phyloP scores from a whole-genome alignment of 2,113 vertebrate species.

The Trematocara nigrifrons region DNA sequence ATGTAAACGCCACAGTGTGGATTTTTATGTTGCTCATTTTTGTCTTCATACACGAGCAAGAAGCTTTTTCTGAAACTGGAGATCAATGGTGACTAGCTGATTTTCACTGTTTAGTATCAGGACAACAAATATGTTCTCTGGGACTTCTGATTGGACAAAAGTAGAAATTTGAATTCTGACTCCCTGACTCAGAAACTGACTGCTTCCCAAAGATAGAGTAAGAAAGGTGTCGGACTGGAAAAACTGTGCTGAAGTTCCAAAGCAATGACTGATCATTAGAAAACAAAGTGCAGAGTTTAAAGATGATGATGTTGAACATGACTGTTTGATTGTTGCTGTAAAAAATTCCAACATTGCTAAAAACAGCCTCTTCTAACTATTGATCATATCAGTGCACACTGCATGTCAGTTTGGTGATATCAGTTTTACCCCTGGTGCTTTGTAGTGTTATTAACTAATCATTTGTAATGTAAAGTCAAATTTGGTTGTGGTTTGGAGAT shows the following conservation, averaged over 20 bases:
- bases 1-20: neutral
- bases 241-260: neutral
- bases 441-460: neutral
- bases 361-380: neutral
- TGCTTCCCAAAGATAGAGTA: neutral
- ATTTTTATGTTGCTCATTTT: neutral
- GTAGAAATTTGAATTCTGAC: neutral
- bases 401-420: neutral
- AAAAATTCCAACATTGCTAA: neutral
- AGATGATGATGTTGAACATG: neutral
- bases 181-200: neutral
- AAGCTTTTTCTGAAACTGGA: neutral
- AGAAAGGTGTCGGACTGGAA: neutral
- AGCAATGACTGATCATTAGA: neutral
- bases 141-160: neutral
- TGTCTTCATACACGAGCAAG: neutral
- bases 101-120: rapidly evolving
- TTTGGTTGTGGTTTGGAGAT: neutral
- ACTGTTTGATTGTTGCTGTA: neutral
- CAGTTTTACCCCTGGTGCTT: neutral
- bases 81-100: neutral
- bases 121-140: neutral
- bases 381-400: neutral
- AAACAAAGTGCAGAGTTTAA: neutral
- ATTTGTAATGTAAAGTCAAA: neutral